phyloP scores from a whole-genome alignment of 2,113 vertebrate genomes.

The Sceloporus tristichus region DNA sequence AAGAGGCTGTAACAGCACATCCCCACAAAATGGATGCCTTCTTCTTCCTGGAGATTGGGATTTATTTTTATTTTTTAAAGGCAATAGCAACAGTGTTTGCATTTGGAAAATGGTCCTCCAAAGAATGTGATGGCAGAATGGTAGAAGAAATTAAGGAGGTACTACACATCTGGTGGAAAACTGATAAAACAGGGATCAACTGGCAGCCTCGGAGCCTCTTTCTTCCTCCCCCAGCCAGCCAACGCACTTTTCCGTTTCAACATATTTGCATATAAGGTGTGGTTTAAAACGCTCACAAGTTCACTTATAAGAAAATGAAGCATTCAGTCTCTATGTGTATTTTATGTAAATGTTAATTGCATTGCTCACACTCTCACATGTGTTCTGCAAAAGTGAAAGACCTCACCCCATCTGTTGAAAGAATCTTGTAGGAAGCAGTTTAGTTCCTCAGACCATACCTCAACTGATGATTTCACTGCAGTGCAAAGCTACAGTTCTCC shows the following conservation, averaged over 20 bases:
- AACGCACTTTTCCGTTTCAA: neutral
- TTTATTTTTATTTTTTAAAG: neutral
- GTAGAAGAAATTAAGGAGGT: neutral
- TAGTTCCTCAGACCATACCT: neutral
- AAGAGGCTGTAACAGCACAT: slow-evolving; percentile 52
- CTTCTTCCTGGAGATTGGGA: slow-evolving; percentile 44
- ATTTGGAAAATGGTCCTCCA: slow-evolving; percentile 45
- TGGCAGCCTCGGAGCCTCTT: neutral
- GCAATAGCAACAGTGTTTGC: slow-evolving; percentile 42
- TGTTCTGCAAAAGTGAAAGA: neutral
- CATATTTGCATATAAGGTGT: neutral
- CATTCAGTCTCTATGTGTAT: neutral
- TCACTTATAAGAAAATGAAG: neutral
- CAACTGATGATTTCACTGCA: neutral
- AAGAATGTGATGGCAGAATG: slow-evolving; percentile 30
- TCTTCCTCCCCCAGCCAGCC: neutral
- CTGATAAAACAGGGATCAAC: too few relatives aligned
- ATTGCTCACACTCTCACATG: neutral
- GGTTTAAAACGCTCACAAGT: neutral
- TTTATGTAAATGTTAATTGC: neutral
- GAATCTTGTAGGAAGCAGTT: neutral
- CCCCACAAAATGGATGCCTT: slow-evolving; percentile 50
- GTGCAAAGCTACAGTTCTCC: neutral
- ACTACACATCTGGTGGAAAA: neutral
- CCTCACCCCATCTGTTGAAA: neutral